Percentiles rank a stretch among this genome's conserved stretches.
Conservation (phyloP, 2,113 vertebrate genomes). For the Xenopus borealis region DNA sequence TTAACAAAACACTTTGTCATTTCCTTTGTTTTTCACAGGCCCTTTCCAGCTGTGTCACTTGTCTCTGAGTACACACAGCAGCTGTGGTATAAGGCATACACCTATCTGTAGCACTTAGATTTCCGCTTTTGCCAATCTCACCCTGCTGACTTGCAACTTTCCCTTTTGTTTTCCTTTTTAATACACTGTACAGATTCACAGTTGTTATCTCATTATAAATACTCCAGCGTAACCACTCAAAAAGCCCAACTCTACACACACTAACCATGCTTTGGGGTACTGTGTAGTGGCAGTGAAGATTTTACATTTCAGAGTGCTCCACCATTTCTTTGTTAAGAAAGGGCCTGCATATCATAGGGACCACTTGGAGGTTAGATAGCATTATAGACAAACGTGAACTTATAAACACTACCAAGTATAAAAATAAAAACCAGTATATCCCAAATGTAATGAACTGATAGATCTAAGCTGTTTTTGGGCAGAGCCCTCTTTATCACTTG, state of each 20-base stretch:
- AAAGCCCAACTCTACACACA: too few relatives aligned
- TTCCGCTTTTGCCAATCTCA: constrained; percentile 5
- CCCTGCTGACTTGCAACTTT: not conserved
- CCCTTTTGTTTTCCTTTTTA: constrained; percentile 3
- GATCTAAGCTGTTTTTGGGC: too few relatives aligned
- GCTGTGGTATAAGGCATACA: constrained; percentile 33
- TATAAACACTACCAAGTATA: not conserved
- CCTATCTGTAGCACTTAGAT: constrained; percentile 10
- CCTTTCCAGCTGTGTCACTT: constrained; percentile 42
- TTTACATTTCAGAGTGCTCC: too few relatives aligned
- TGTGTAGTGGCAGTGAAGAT: too few relatives aligned
- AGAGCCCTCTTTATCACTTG: too few relatives aligned
- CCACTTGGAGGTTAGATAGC: not conserved
- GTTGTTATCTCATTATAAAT: not conserved
- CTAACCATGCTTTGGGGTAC: too few relatives aligned
- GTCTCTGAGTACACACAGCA: constrained; percentile 43
- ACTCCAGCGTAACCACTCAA: not conserved
- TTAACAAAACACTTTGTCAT: constrained; percentile 53
- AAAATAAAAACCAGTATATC: too few relatives aligned
- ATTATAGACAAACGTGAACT: not conserved
- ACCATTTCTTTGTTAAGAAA: too few relatives aligned
- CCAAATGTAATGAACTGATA: too few relatives aligned
- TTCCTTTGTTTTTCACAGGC: constrained; percentile 54
- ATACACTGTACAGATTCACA: not conserved
- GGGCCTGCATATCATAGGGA: too few relatives aligned